Base-by-base conservation (phyloP, 1,140 invertebrate genomes). In the Trachelipus rathkii region DNA sequence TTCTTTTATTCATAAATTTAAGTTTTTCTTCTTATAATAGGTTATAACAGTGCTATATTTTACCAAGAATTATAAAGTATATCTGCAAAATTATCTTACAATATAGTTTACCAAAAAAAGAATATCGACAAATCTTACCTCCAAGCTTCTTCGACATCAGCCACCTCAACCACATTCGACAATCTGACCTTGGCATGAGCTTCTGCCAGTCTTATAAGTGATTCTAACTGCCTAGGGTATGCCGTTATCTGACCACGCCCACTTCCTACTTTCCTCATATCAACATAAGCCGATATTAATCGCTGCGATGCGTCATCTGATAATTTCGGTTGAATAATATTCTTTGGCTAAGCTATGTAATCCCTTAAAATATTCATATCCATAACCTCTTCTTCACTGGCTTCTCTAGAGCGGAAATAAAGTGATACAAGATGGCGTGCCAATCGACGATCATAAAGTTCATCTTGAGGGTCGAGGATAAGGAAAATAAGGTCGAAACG, bases 401-500 rank as follows among this genome's bases (percentile, higher is more conserved):
- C 90, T 0, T 89, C 87, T 10, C 89, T 89, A 33, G 89, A 88
- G 82, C 90, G 89, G 84, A 95, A 97, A 85, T 99, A 99, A 0
- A 99, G 86, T 0, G 95, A 96, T 0, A 99, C 95, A 77, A 99
- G 89, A 88, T 99, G 98, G 8, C 89, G 89, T 0, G 95, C 97
- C 15, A 99, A 86, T 73, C 93, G 89, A 23, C 91, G 88, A 87
- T 99, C 98, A 83, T 95, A 99, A 21, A 90, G 80, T 84, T 98
- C 95, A 85, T 95, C 92, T 88, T 98, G 93, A 0, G 96, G 96
- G 87, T 99, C 98, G 82, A 99, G 85, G 71, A 99, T 92, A 68
- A 99, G 86, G 85, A 99, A 99, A 79, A 99, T 99, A 43, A 99
- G 86, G 87, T 99, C 98, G 86, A 99, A 99, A 82, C 96, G 92